Percentiles rank a stretch among this genome's conserved stretches.
phyloP scores from a whole-genome alignment of 2,888 invertebrate species.

The Cetonia aurata region DNA sequence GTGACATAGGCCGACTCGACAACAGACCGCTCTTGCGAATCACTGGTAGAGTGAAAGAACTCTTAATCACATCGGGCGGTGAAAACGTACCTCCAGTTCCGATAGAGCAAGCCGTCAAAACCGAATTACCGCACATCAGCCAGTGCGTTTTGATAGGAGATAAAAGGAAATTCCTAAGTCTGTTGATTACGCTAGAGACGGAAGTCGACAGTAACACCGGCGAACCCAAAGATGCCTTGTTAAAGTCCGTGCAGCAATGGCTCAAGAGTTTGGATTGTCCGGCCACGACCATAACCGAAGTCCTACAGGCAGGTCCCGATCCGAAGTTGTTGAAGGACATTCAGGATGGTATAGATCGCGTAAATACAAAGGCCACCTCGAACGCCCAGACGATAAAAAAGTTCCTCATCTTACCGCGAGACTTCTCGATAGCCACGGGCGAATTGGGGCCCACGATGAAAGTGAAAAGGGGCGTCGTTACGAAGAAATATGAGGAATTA shows the following conservation, averaged over 20 bases:
- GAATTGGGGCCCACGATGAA: conserved; percentile 94
- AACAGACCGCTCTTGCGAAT: conserved; percentile 73
- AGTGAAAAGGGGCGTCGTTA: conserved; percentile 82
- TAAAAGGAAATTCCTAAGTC: conserved; percentile 85
- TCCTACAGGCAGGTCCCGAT: conserved; percentile 74
- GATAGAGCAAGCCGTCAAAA: conserved; percentile 85
- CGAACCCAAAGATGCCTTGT: conserved; percentile 79
- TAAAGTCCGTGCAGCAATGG: conserved; percentile 77
- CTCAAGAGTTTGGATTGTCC: conserved; percentile 77
- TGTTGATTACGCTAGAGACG: conserved; percentile 89
- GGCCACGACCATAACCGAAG: conserved; percentile 79
- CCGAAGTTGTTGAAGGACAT: conserved; percentile 75
- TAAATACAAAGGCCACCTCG: conserved; percentile 84
- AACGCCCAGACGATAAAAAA: conserved; percentile 92
- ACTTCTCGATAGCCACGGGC: conserved; percentile 88
- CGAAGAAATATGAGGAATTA: conserved; percentile 79
- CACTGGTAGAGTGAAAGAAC: conserved; percentile 71
- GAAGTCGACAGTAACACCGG: conserved; percentile 80
- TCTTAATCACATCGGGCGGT: conserved; percentile 94
- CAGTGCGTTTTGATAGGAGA: conserved; percentile 92
- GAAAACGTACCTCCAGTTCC: conserved; percentile 92
- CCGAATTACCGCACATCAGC: conserved; percentile 81
- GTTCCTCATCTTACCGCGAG: conserved; percentile 83
- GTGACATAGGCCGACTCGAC: conserved; percentile 87
- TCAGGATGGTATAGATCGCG: conserved; percentile 81